These are phyloP conservation scores for Atlantisia rogersi DNA, from an alignment of 2,113 vertebrate genomes.

Conservation along the genomic window DNA sequence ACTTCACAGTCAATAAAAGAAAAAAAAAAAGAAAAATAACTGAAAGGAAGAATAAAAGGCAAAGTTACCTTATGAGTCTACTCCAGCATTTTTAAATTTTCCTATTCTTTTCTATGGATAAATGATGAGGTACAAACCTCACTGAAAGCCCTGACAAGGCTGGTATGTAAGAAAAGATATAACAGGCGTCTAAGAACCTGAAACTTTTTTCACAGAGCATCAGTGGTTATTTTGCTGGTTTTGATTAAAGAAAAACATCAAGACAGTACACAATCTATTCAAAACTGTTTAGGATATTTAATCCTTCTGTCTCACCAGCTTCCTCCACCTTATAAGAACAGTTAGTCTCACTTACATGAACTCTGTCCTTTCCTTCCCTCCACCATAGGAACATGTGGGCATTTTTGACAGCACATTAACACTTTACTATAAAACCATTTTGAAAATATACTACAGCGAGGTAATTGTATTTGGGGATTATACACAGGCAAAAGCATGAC, in stretches of 20 bases:
- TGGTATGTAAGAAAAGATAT: neutral
- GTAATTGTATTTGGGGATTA: neutral
- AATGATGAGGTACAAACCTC: neutral
- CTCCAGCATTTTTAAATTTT: neutral
- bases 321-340: neutral
- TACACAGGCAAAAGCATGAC: neutral
- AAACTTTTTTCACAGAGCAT: neutral
- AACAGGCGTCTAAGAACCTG: neutral
- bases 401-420: neutral
- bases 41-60: neutral
- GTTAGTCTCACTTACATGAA: neutral
- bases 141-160: neutral
- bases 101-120: neutral
- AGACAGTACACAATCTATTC: neutral
- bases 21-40: neutral
- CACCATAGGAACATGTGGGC: neutral
- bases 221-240: accelerated
- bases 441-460: neutral
- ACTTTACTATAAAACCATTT: neutral
- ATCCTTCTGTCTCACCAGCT: neutral
- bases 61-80: neutral
- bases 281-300: neutral
- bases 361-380: neutral
- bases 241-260: neutral
- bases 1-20: neutral